Evolutionary conservation across 1,140 invertebrate species (phyloP), one percentile per base, ranked within the genome.

Genomic region (Bombus consobrinus): DNA sequence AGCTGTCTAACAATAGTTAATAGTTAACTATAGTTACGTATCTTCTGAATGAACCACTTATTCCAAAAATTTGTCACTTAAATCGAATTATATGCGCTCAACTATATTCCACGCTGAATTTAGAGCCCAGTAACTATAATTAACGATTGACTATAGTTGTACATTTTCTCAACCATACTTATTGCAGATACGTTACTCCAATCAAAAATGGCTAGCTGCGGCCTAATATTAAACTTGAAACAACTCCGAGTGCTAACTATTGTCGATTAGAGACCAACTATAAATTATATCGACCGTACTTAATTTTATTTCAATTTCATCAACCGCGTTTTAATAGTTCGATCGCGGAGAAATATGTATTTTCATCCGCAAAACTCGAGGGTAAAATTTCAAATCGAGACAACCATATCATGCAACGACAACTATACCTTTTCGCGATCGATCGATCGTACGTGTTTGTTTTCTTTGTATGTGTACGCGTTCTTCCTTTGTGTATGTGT

Each of bases 391-490:
- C 32, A 18, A 43, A 53, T 69, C 39, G 41, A 43, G 4, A 22
- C 66, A 13, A 13, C 37, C 12, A 25, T 43, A 18, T 22, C 22
- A 43, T 43, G 4, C 32, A 32, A 22, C 47, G 47, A 53, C 81
- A 77, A 77, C 81, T 83, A 83, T 83, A 83, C 47, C 34, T 2
- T 22, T 25, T 32, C 34, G 53, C 43, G 57, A 57, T 47, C 72
- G 71, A 66, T 75, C 81, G 71, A 12, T 22, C 34, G 28, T 62
- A 22, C 41, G 75, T 84, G 37, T 84, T 66, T 39, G n/a, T 82
- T 2, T 74, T 64, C n/a, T 62, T 22, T 57, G 22, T 69, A 76
- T 41, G 74, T 83, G 12, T 83, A 53, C 81, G 73, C 37, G 37
- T 71, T 37, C 66, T 9, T 68, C 3, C 34, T 83, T 72, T 43